Evolutionary conservation across 2,113 vertebrate genomes (phyloP).

Genomic region (Macrotus californicus): DNA sequence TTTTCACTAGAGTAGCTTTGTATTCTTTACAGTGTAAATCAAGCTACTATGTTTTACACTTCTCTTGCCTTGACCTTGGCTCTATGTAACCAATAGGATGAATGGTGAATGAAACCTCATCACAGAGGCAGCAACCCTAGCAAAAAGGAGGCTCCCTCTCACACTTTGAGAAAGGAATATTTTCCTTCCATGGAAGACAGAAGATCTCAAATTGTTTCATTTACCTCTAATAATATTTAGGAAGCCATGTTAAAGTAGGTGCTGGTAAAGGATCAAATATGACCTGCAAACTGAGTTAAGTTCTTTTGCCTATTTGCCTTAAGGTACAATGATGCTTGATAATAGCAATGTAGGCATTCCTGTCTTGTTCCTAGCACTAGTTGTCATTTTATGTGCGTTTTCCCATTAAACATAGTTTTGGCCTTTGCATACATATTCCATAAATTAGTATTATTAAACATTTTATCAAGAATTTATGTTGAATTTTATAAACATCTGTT

Average conservation of each 20-base stretch:
- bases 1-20: background rate
- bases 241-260: background rate
- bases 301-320: background rate
- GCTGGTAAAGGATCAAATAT: background rate
- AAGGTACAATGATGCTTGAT: background rate
- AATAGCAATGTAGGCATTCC: background rate
- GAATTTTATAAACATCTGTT: conserved; percentile 32
- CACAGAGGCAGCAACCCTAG: background rate
- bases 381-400: background rate
- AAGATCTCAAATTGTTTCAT: background rate
- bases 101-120: background rate
- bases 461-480: conserved; percentile 30
- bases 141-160: background rate
- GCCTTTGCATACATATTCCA: background rate
- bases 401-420: background rate
- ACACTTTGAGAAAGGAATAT: background rate
- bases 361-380: background rate
- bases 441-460: conserved; percentile 13
- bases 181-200: background rate
- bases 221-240: background rate
- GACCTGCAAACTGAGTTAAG: background rate
- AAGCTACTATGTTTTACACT: background rate
- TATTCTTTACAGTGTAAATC: background rate
- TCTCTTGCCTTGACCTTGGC: background rate
- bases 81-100: background rate